Evolutionary conservation across 35 echinoderm and acorn worm genomes (phyloP).

Genomic region (Apostichopus japonicus): DNA sequence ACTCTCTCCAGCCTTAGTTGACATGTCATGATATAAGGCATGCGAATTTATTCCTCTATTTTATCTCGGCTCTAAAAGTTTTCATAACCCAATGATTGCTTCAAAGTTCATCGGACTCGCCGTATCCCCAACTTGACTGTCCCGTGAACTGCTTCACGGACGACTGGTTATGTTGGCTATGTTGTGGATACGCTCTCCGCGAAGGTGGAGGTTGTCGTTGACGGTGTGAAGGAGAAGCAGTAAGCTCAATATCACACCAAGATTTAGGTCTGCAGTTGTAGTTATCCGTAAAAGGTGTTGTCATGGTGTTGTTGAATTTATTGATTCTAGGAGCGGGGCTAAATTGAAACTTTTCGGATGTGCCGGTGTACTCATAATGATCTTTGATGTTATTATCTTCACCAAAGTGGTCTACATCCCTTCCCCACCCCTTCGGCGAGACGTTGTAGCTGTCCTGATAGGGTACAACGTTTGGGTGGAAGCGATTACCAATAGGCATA

Average conservation of each 20-base stretch:
- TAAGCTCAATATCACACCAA: constrained; percentile 41
- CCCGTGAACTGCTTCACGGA: constrained; percentile 48
- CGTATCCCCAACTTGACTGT: constrained; percentile 47
- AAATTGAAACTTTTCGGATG: constrained; percentile 30
- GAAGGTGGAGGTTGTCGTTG: not conserved
- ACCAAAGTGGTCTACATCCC: not conserved
- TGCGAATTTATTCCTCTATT: not conserved
- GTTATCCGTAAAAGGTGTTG: constrained; percentile 1
- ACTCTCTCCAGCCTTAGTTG: too few relatives aligned
- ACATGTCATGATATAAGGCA: too few relatives aligned
- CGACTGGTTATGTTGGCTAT: constrained; percentile 41
- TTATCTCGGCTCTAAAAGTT: not conserved
- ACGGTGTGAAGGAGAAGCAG: not conserved
- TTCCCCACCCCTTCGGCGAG: constrained; percentile 41
- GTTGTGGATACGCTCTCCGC: constrained; percentile 17
- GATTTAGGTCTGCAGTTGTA: constrained; percentile 59
- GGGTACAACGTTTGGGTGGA: constrained; percentile 49
- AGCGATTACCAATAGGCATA: constrained; percentile 33
- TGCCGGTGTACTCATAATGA: constrained; percentile 22
- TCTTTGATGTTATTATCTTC: constrained; percentile 46
- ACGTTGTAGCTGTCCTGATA: constrained; percentile 53
- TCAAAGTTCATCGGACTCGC: constrained; percentile 50
- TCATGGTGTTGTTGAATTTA: not conserved
- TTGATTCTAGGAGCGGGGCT: constrained; percentile 45
- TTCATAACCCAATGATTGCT: not conserved